Conservation (phyloP, 2,113 vertebrate genomes). For the Ictalurus punctatus region DNA sequence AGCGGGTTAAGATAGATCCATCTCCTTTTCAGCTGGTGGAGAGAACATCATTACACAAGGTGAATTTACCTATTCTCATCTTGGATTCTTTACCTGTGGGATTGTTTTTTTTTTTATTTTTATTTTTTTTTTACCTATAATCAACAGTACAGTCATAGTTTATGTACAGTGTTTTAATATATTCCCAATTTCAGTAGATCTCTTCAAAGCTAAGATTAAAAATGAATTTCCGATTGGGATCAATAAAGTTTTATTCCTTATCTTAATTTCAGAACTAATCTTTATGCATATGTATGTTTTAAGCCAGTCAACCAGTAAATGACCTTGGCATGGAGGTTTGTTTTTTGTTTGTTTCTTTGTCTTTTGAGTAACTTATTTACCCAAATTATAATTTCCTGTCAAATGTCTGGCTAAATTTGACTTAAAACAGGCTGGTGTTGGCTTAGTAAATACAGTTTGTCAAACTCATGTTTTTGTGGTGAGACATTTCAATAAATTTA, state of each 20-base stretch:
- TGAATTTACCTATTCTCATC: slow-evolving; percentile 48
- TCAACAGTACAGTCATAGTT: background rate
- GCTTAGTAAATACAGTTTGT: background rate
- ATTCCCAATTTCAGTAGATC: background rate
- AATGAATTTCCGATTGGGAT: background rate
- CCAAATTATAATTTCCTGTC: background rate
- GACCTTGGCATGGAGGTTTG: background rate
- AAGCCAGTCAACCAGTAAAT: background rate
- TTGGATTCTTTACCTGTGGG: background rate
- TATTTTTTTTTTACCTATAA: background rate
- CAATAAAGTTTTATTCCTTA: too few species aligned
- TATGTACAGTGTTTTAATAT: too few species aligned
- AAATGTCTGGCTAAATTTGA: background rate
- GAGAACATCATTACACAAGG: slow-evolving; percentile 92
- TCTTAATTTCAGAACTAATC: background rate
- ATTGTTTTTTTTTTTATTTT: background rate
- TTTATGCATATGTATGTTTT: background rate
- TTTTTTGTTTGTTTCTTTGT: too few species aligned
- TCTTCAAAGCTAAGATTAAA: background rate
- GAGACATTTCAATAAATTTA: background rate
- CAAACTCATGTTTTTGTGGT: background rate
- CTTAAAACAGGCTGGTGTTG: background rate
- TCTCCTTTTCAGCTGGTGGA: slow-evolving; percentile 95
- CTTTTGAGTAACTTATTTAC: background rate
- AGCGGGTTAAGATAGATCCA: slow-evolving; percentile 86